Base-by-base conservation (phyloP, 2,888 invertebrate genomes). In the Hydropsyche betteni region DNA sequence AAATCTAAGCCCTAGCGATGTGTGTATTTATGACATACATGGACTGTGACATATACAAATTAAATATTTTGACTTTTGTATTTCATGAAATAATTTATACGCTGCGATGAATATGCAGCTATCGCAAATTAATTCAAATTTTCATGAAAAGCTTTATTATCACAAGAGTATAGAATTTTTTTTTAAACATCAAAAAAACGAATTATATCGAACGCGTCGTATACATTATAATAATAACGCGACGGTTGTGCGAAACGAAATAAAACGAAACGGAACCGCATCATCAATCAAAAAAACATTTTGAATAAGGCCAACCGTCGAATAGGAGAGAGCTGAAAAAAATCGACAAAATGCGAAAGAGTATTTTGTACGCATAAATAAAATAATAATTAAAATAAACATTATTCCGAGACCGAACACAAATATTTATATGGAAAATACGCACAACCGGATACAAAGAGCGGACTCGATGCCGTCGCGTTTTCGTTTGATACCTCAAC, bases 371-470 rank as follows among this genome's bases (percentile, higher is more conserved):
- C 58, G 58, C 58, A 58, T 24, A 58, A 58, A 58, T 58, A 16
- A 4, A 58, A 58, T 58, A 58, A 24, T 16, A 58, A 58, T 58
- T 58, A 58, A 58, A 58, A 58, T 58, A 58, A 58, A 58, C 24
- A 24, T 58, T 24, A 16, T 58, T 16, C 24, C 8, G 16, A 16
- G 24, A 4, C 14, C 8, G 0, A 16, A 1, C 8, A 8, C 4
- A 58, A 58, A 58, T 58, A 58, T 58, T 58, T 58, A 44, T 44
- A 10, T 44, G 44, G 44, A 44, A 44, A 44, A 44, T 44, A 44
- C 44, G 10, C 10, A 8, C 44, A 44, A 44, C 7, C 44, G 44
- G 44, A 44, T 44, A 44, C 10, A 44, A 44, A 44, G 10, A 44
- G 10, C 44, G 7, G 10, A 44, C 44, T 44, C 44, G 44, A 10